Evolutionary conservation across 2,888 invertebrate genomes (phyloP).

Genomic region (Dendrolimus pini): DNA sequence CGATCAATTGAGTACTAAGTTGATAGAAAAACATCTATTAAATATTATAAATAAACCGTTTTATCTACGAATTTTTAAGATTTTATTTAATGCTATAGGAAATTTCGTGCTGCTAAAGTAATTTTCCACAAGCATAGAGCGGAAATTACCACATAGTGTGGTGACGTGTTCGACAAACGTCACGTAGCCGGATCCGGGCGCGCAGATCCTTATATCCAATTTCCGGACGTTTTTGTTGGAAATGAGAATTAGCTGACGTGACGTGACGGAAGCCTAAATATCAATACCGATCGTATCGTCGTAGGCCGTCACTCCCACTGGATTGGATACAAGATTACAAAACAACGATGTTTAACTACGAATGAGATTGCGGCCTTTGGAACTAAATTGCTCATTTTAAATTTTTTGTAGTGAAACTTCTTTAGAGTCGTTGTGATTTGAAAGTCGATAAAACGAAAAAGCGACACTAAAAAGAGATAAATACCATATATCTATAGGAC

Average conservation of each 20-base stretch:
- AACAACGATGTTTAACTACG: not conserved
- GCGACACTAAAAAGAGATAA: too few species aligned
- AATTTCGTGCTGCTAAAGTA: slow-evolving; percentile 74
- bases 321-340: not conserved
- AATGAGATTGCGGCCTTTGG: not conserved
- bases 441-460: too few species aligned
- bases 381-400: not conserved
- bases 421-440: too few species aligned
- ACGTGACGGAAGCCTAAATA: slow-evolving; percentile 66
- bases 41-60: slow-evolving; percentile 6
- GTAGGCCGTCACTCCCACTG: slow-evolving; percentile 8
- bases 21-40: too few species aligned
- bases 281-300: slow-evolving; percentile 48
- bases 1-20: too few species aligned
- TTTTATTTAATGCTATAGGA: slow-evolving; percentile 64
- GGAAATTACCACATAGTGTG: slow-evolving; percentile 76
- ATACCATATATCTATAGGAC: too few species aligned
- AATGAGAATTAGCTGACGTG: slow-evolving; percentile 73
- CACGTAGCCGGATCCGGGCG: slow-evolving; percentile 71
- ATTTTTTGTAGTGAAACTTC: too few species aligned
- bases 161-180: slow-evolving; percentile 76
- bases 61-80: slow-evolving; percentile 47
- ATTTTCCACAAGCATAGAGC: slow-evolving; percentile 71
- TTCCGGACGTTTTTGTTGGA: slow-evolving; percentile 74
- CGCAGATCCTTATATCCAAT: slow-evolving; percentile 76